Evolutionary conservation across 1,140 invertebrate species (phyloP).

Genomic region (Hycleus phaleratus): DNA sequence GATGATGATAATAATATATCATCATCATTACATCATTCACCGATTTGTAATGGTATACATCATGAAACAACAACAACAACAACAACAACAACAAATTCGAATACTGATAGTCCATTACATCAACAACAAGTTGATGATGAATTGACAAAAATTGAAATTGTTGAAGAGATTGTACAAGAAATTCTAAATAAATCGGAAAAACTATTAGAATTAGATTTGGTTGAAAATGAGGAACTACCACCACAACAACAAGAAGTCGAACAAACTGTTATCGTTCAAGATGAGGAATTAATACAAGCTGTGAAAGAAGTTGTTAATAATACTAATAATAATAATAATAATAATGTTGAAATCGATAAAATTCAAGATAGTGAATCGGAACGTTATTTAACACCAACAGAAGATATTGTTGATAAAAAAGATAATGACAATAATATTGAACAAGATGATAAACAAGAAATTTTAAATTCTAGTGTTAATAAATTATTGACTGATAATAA

Average conservation of each 20-base stretch:
- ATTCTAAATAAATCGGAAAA: conserved; percentile 52
- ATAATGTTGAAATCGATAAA: conserved; percentile 9
- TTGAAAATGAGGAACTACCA: conserved; percentile 8
- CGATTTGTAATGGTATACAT: conserved; percentile 38
- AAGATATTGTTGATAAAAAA: conserved; percentile 28
- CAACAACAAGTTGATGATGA: conserved; percentile 39
- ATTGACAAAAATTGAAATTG: conserved; percentile 46
- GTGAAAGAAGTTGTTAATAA: conserved; percentile 36
- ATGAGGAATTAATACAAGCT: conserved; percentile 46
- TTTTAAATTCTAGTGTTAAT: conserved; percentile 19
- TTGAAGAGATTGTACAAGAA: conserved; percentile 52
- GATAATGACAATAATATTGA: conserved; percentile 24
- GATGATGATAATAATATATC: conserved; percentile 15
- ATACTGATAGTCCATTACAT: conserved; percentile 29
- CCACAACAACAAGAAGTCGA: neutral
- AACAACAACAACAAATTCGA: conserved; percentile 20
- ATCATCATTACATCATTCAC: conserved; percentile 22
- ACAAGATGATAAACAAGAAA: conserved; percentile 26
- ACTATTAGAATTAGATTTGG: conserved; percentile 38
- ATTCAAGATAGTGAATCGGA: conserved; percentile 38
- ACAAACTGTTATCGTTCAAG: conserved; percentile 40
- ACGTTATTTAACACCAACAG: conserved; percentile 37
- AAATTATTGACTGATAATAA: conserved; percentile 12
- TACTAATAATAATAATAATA: conserved; percentile 26
- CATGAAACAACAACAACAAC: conserved; percentile 20